phyloP scores from a whole-genome alignment of 2,113 vertebrate genomes.

The Brienomyrus longianalis region DNA sequence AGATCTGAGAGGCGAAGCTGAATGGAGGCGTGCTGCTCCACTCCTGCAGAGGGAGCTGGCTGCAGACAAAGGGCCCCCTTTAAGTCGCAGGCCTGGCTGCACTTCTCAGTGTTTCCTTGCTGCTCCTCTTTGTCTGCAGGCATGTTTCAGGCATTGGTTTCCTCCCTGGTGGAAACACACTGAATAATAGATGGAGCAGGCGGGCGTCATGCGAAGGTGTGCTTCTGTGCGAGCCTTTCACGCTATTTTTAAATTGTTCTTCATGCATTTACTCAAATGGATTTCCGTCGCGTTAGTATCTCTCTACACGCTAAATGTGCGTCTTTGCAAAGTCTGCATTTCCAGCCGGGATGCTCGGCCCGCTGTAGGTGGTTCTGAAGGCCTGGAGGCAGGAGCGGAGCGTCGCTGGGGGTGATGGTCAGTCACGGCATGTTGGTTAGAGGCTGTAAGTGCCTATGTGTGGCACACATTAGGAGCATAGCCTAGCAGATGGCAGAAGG shows the following conservation, averaged over 20 bases:
- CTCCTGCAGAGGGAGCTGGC: background rate
- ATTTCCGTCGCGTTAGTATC: background rate
- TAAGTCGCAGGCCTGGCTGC: background rate
- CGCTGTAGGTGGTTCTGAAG: background rate
- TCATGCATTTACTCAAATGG: background rate
- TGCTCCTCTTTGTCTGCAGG: background rate
- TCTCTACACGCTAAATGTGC: background rate
- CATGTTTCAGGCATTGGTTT: slow-evolving; percentile 21
- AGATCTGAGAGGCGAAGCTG: background rate
- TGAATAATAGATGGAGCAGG: slow-evolving; percentile 54
- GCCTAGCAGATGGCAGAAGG: background rate
- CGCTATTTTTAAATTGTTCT: background rate
- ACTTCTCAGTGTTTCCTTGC: background rate
- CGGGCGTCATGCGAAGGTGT: slow-evolving; percentile 17
- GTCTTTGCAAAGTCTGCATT: background rate
- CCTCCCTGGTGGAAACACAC: slow-evolving; percentile 34
- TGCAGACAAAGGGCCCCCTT: background rate
- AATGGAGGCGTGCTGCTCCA: background rate
- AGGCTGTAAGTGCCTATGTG: background rate
- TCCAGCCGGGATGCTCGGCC: background rate
- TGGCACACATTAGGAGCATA: background rate
- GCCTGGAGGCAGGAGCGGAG: background rate
- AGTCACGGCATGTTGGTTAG: background rate
- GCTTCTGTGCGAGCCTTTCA: background rate
- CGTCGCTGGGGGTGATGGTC: background rate